Percentiles rank a stretch among this genome's conserved stretches.
phyloP scores from a whole-genome alignment of 2,113 vertebrate genomes.

The Sylvietta virens region DNA sequence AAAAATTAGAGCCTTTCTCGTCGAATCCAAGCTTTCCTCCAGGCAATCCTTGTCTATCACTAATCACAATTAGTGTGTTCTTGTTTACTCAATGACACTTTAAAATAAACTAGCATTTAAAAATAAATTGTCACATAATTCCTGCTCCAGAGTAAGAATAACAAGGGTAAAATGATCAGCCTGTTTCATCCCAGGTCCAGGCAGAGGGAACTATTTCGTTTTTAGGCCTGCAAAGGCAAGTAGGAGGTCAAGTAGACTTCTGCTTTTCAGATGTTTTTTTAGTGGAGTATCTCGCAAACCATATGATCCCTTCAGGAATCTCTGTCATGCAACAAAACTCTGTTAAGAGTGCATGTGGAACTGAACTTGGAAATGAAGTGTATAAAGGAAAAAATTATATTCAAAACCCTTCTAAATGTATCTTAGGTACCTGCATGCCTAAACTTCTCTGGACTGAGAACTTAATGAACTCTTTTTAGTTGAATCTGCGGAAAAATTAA shows the following conservation, averaged over 20 bases:
- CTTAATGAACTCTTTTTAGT: not conserved
- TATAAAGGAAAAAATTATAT: not conserved
- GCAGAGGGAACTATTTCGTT: not conserved
- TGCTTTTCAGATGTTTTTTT: not conserved
- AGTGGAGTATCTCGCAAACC: not conserved
- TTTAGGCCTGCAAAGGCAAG: not conserved
- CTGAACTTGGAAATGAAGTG: not conserved
- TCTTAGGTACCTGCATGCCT: not conserved
- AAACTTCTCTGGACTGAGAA: not conserved
- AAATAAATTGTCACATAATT: not conserved
- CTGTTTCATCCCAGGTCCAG: not conserved
- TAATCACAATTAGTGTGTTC: not conserved
- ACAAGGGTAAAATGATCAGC: not conserved
- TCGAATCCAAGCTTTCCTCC: not conserved
- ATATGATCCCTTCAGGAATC: not conserved
- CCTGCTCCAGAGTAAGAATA: not conserved
- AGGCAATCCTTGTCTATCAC: not conserved
- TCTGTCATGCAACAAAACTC: not conserved
- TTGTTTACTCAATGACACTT: not conserved
- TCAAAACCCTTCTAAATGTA: not conserved
- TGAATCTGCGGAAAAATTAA: not conserved
- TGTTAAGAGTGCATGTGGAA: not conserved
- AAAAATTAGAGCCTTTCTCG: not conserved
- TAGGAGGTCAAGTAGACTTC: not conserved
- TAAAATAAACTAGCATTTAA: not conserved